Evolutionary conservation across 2,797 vertebrate species (phyloP).

Genomic region (Carcharodon carcharias): DNA sequence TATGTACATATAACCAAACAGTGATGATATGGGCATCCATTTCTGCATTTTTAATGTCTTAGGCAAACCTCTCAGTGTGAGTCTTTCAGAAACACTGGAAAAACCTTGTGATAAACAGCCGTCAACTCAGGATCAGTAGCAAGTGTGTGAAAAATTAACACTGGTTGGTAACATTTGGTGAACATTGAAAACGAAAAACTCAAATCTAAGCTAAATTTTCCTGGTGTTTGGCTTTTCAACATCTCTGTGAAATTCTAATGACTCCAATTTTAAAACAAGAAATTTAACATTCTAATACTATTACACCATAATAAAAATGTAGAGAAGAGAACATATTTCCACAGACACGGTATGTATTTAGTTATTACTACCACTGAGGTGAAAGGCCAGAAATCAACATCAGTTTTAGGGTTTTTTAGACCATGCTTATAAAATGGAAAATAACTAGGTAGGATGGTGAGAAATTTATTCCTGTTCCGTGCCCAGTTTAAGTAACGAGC

Average conservation of each 20-base stretch:
- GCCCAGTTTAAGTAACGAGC: neutral
- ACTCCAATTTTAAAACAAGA: neutral
- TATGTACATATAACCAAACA: neutral
- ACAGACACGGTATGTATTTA: neutral
- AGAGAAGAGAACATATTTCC: neutral
- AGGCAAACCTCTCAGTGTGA: neutral
- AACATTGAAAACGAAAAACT: neutral
- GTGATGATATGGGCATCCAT: neutral
- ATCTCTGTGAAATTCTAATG: neutral
- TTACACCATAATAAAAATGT: neutral
- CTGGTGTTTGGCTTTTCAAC: neutral
- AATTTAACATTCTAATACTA: neutral
- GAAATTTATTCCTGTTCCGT: neutral
- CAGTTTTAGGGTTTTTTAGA: neutral
- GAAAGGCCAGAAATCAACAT: neutral
- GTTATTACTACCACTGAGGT: neutral
- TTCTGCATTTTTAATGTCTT: neutral
- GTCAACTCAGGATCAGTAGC: constrained; percentile 19
- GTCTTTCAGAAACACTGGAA: constrained; percentile 18
- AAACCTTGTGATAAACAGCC: neutral
- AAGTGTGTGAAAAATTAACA: neutral
- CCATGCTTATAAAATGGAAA: neutral
- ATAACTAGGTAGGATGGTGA: neutral
- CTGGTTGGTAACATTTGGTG: neutral
- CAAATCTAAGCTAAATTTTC: neutral